Evolutionary conservation across 2,888 invertebrate species (phyloP), one percentile per base, ranked within the genome.

Genomic region (Trachelus tabidus): DNA sequence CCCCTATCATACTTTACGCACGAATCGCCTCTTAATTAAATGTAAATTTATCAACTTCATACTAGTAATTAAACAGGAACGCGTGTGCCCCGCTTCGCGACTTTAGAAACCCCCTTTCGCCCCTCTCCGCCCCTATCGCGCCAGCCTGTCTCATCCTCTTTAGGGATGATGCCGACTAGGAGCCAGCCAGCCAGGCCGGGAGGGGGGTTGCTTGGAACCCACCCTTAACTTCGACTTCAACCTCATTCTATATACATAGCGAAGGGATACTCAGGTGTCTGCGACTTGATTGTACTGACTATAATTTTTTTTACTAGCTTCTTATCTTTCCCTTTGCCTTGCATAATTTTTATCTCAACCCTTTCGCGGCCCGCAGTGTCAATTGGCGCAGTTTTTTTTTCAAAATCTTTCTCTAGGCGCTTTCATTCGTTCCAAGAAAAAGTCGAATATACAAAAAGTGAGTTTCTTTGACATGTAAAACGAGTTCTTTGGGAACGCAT

Each of bases 1-100:
- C 71, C 12, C 31, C 71, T 31, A 12, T 71, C 71, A 71, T 71
- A 71, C 12, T 71, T 71, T 12, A 31, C 12, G 31, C 34, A 31
- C 31, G 34, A 31, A 34, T 71, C 34, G 31, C 11, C 71, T 31
- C 71, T 71, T 71, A 33, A 75, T 69, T 75, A 75, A 75, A 75
- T 69, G 69, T 75, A 33, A 75, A 75, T 75, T 75, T 75, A 68
- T 34, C 34, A 34, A 75, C 31, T 75, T 75, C 34, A 69, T 69
- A n/a, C 34, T n/a, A 4, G 75, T 75, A 75, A 75, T 75, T 75
- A 34, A 69, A 33, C 69, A 11, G 31, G 31, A 71, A 30, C 31
- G 31, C 34, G 71, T 71, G 31, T 31, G 31, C 12, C 2, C 33
- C 33, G 31, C 9, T 9, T 56, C 23, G 56, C 9, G 56, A 56